phyloP scores from a whole-genome alignment of 2,888 invertebrate genomes.

The Eumerus sabulonum region DNA sequence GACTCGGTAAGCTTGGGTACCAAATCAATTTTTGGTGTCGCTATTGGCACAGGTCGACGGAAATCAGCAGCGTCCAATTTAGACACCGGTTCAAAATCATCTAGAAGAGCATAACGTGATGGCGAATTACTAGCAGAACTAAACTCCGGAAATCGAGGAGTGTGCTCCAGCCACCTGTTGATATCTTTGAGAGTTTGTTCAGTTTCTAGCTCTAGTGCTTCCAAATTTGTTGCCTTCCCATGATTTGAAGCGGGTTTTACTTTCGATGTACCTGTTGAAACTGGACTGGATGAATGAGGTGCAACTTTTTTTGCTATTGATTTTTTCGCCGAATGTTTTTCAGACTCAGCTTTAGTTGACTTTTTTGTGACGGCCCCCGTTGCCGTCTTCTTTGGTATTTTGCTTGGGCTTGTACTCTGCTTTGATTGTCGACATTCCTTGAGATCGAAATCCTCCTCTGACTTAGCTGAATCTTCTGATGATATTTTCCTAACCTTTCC shows the following conservation, averaged over 20 bases:
- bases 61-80: constrained; percentile 79
- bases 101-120: constrained; percentile 84
- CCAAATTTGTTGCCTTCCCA: constrained; percentile 78
- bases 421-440: constrained; percentile 55
- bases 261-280: constrained; percentile 28
- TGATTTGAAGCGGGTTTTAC: constrained; percentile 21
- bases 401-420: constrained; percentile 69
- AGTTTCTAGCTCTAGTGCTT: constrained; percentile 85
- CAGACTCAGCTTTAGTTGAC: constrained; percentile 64
- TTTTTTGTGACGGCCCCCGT: constrained; percentile 49
- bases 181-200: constrained; percentile 87
- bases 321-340: constrained; percentile 80
- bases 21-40: constrained; percentile 77
- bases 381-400: constrained; percentile 47
- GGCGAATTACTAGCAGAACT: constrained; percentile 90
- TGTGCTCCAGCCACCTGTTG: constrained; percentile 92
- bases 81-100: constrained; percentile 80
- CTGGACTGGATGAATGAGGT: constrained; percentile 1
- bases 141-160: constrained; percentile 87
- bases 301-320: constrained; percentile 71
- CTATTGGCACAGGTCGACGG: constrained; percentile 79
- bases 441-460: constrained; percentile 23
- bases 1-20: constrained; percentile 79
- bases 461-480: constrained; percentile 17
- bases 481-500: constrained; percentile 1